Evolutionary conservation across 2,888 invertebrate species (phyloP), one percentile per base, ranked within the genome.

Genomic region (Eurytoma californica): DNA sequence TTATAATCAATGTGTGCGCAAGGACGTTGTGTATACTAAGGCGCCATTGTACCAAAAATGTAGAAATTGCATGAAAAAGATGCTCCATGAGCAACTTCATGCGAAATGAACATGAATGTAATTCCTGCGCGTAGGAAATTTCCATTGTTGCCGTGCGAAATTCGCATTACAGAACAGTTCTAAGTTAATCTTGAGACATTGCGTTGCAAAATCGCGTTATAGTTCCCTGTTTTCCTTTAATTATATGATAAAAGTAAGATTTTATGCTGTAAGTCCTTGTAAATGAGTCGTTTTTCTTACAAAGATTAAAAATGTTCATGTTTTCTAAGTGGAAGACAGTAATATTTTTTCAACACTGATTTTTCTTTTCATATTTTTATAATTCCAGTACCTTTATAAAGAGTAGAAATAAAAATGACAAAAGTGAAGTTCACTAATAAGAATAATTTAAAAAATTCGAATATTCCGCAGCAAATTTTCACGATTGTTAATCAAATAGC

Each of bases 61-160:
- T 39, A 39, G 39, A 39, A 39, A 39, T 9, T 39, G 39, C 39
- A 39, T 39, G 9, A 39, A 39, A 39, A 39, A 9, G 7, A 39
- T 39, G 5, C 39, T 39, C 9, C 39, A 16, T n/a, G 30, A 16
- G 5, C 30, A 61, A 30, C 18, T 63, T 63, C 63, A 47, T 39
- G 63, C 63, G 63, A 63, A 47, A 63, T 63, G 39, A 18, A n/a
- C 63, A 47, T 39, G n/a, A 39, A 39, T 30, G 39, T 13, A n/a
- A 63, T 63, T 39, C 39, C 39, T 39, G 39, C 39, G 39, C 9
- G 39, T 39, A 18, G 63, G 12, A 63, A 63, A 39, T 63, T 63
- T 63, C 63, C 63, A 63, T 63, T 63, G 63, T 53, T 63, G 30
- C n/a, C 39, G 14, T 63, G 39, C 39, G 63, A 63, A 63, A 39